These are phyloP conservation scores for Sisor rabdophorus DNA, from an alignment of 2,113 vertebrate species.

Conservation along the genomic window DNA sequence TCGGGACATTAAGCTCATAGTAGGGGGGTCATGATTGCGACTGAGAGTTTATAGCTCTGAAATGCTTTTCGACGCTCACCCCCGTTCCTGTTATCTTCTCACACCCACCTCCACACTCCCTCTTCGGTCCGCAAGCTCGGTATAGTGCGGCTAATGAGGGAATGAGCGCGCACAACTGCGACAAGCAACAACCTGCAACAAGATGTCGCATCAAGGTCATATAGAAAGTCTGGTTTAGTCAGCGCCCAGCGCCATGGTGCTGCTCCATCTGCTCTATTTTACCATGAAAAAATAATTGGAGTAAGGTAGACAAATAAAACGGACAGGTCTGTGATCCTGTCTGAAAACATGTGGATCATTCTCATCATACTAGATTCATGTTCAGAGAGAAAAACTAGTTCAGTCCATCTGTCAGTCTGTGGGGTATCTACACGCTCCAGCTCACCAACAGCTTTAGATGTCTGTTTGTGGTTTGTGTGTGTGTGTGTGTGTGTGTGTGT, in stretches of 20 bases:
- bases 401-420: conserved; percentile 46
- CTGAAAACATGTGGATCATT: conserved; percentile 25
- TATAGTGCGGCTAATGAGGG: conserved; percentile 21
- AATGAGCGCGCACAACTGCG: conserved; percentile 10
- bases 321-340: background rate
- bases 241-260: background rate
- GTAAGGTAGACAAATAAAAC: background rate
- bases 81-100: no score
- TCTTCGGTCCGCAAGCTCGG: background rate
- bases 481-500: background rate
- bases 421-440: conserved; percentile 29
- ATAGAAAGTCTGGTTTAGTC: conserved; percentile 15
- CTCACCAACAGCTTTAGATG: conserved; percentile 12
- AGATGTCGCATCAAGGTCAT: conserved; percentile 32
- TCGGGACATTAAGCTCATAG: conserved; percentile 40
- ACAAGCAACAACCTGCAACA: conserved; percentile 17
- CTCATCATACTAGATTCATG: conserved; percentile 1
- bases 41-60: conserved; percentile 26
- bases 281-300: background rate
- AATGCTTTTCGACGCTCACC: conserved; percentile 11
- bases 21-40: conserved; percentile 33
- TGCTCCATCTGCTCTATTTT: conserved; percentile 17
- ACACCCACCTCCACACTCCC: background rate
- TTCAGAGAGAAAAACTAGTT: conserved; percentile 23
- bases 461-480: conserved; percentile 10